Percentiles rank a stretch among this genome's conserved stretches.
Evolutionary conservation across 2,888 invertebrate species (phyloP).

Genomic region (Neoscelio sp.): DNA sequence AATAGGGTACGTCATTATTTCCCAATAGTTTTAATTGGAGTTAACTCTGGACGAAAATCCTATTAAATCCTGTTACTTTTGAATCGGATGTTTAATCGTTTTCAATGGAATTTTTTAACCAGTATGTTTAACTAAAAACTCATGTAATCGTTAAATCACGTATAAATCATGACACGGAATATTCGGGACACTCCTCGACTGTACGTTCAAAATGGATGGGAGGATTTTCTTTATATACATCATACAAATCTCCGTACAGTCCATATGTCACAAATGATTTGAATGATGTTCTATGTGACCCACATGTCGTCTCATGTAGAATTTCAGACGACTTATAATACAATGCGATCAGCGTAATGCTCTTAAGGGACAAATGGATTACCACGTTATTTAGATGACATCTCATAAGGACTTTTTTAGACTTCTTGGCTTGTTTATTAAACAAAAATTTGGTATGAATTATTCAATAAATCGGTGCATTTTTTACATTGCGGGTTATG

Average conservation of each 20-base stretch:
- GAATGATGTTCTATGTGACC: constrained; percentile 51
- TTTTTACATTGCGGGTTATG: too few species aligned
- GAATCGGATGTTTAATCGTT: too few species aligned
- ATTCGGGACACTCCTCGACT: constrained; percentile 19
- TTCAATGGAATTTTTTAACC: too few species aligned
- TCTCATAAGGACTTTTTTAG: constrained; percentile 28
- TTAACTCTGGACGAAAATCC: too few species aligned
- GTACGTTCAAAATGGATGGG: constrained; percentile 29
- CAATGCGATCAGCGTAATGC: constrained; percentile 42
- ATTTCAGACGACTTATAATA: constrained; percentile 29
- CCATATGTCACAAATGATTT: constrained; percentile 46
- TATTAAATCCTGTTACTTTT: too few species aligned
- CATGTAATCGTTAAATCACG: constrained; percentile 2
- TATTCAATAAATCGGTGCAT: constrained; percentile 15
- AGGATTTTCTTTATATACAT: constrained; percentile 28
- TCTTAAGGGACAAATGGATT: constrained; percentile 53
- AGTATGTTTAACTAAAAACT: too few species aligned
- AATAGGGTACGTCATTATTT: too few species aligned
- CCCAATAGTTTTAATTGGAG: too few species aligned
- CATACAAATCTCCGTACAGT: constrained; percentile 39
- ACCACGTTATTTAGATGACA: constrained; percentile 45
- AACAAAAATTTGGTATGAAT: constrained; percentile 17
- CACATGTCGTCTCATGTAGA: constrained; percentile 36
- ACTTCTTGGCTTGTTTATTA: constrained; percentile 6
- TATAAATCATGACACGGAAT: constrained; percentile 35